A percentile compares a stretch with the other conserved stretches of the same genome.
These are phyloP conservation scores for Rousettus leschenaultii DNA, from an alignment of 2,113 vertebrate species.

Conservation along the genomic window DNA sequence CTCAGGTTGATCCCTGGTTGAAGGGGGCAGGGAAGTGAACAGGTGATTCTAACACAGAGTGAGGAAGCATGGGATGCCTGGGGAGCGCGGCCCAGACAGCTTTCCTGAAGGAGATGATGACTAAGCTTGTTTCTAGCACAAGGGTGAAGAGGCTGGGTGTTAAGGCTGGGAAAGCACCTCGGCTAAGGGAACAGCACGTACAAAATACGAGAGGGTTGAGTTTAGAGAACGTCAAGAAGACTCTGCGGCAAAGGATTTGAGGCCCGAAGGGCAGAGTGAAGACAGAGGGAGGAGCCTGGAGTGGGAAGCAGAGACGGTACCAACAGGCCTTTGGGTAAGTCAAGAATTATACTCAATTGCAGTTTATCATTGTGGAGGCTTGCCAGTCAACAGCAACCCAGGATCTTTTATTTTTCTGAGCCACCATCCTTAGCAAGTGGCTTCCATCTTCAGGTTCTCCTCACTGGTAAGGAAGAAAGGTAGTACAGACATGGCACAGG, in stretches of 20 bases:
- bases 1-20: neutral
- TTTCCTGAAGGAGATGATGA: neutral
- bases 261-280: neutral
- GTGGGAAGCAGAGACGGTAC: neutral
- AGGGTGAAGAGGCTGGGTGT: neutral
- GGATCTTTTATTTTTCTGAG: neutral
- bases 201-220: neutral
- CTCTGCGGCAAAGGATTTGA: neutral
- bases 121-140: neutral
- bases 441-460: neutral
- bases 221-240: neutral
- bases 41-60: neutral
- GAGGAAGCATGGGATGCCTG: no score
- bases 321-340: rapidly evolving
- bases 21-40: neutral
- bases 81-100: rapidly evolving
- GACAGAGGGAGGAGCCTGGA: neutral
- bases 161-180: neutral
- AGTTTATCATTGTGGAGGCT: neutral
- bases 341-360: neutral
- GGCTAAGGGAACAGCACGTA: neutral
- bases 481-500: no score
- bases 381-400: neutral
- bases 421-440: neutral
- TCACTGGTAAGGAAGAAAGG: neutral